Conservation (phyloP, 2,113 vertebrate genomes). For the Equus przewalskii region DNA sequence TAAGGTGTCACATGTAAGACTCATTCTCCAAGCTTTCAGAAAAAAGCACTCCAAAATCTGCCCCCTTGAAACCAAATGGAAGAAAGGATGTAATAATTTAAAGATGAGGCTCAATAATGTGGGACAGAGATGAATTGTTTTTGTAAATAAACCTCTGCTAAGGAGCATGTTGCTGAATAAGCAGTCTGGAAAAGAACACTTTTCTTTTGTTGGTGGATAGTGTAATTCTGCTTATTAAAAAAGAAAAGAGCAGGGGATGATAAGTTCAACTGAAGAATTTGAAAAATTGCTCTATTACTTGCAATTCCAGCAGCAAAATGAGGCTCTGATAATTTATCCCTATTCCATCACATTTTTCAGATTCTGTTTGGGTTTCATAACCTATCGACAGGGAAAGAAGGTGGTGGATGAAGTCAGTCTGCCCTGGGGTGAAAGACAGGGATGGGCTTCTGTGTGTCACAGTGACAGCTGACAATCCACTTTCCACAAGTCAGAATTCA, state of each 20-base stretch:
- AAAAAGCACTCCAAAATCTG: not conserved
- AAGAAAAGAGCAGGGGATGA: not conserved
- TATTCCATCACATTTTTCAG: not conserved
- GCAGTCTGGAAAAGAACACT: not conserved
- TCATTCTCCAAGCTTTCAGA: not conserved
- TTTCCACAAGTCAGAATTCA: not conserved
- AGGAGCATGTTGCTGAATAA: not conserved
- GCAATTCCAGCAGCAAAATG: constrained; percentile 6
- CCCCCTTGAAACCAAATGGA: not conserved
- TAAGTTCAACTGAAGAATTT: not conserved
- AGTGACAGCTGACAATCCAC: not conserved
- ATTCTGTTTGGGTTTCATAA: not conserved
- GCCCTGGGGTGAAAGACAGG: not conserved
- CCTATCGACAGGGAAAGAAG: not conserved
- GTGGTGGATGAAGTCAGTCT: not conserved
- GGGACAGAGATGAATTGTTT: not conserved
- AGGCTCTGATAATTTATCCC: not conserved
- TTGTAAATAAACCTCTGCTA: constrained; percentile 10
- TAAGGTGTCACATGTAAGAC: not conserved
- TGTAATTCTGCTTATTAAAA: not conserved
- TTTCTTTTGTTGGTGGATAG: not conserved
- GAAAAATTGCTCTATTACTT: not conserved
- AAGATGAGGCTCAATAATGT: not conserved
- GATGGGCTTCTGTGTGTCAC: not conserved
- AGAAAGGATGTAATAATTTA: not conserved